Conservation (phyloP, 1,140 invertebrate genomes). For the Neoseiulus cucumeris region DNA sequence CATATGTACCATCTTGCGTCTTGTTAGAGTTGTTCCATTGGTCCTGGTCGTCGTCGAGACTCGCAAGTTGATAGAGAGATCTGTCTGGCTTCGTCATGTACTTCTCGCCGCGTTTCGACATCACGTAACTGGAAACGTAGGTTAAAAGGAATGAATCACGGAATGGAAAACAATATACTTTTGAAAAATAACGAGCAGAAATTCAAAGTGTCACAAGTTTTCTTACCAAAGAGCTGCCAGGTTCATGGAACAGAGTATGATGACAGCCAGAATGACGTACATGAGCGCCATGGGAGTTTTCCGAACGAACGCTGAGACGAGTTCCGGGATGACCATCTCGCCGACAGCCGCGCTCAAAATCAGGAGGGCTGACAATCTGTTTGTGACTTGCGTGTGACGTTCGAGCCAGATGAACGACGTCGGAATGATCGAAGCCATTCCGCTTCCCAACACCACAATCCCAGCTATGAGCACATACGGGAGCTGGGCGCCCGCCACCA, state of each 20-base stretch:
- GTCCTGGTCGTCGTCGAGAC: background rate
- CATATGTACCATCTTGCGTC: background rate
- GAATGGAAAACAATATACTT: background rate
- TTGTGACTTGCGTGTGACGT: constrained; percentile 30
- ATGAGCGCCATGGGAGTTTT: constrained; percentile 25
- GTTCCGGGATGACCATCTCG: constrained; percentile 29
- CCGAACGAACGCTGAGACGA: constrained; percentile 26
- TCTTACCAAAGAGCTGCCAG: constrained; percentile 22
- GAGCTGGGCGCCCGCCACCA: constrained; percentile 25
- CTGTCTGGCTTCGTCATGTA: background rate
- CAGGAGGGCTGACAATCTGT: constrained; percentile 32
- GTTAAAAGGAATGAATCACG: too few species aligned
- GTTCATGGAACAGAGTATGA: constrained; percentile 19
- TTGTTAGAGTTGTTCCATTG: constrained; percentile 1
- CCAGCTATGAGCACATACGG: constrained; percentile 24
- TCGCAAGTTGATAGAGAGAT: constrained; percentile 6
- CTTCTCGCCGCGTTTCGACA: background rate
- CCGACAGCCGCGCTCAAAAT: constrained; percentile 31
- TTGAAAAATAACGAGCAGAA: background rate
- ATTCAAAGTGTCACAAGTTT: background rate
- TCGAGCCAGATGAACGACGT: constrained; percentile 34
- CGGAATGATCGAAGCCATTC: constrained; percentile 33
- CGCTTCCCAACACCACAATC: constrained; percentile 27
- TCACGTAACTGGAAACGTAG: background rate
- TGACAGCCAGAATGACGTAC: constrained; percentile 24